Evolutionary conservation across 2,888 invertebrate species (phyloP).

Genomic region (Cepaea hortensis): DNA sequence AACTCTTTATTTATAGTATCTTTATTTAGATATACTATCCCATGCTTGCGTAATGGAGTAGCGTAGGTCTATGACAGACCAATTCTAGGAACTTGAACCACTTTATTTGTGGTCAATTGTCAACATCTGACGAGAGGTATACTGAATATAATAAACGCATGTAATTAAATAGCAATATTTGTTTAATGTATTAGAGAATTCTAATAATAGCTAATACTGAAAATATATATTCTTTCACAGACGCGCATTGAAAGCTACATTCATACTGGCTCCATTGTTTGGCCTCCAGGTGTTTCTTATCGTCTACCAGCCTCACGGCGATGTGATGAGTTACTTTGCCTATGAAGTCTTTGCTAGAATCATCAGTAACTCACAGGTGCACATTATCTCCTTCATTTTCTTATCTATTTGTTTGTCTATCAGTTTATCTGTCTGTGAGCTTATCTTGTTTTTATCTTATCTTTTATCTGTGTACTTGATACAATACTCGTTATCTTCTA

Average conservation of each 20-base stretch:
- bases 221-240: constrained; percentile 54
- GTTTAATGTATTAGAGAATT: not conserved
- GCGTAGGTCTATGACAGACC: no score
- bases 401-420: constrained; percentile 21
- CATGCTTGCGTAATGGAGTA: no score
- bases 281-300: constrained; percentile 73
- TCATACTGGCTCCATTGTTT: constrained; percentile 73
- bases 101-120: no score
- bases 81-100: no score
- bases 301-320: constrained; percentile 68
- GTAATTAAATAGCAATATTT: not conserved
- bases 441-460: not conserved
- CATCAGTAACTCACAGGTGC: constrained; percentile 71
- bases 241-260: constrained; percentile 72
- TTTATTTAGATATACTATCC: no score
- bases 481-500: not conserved
- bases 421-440: not conserved
- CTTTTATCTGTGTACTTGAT: not conserved
- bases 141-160: not conserved
- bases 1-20: no score
- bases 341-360: constrained; percentile 67
- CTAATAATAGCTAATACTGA: not conserved
- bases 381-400: no score
- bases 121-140: not conserved
- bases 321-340: constrained; percentile 54